A percentile compares a stretch with the other conserved stretches of the same genome.
These are phyloP conservation scores for Magallana angulata DNA, from an alignment of 1,140 invertebrate species.

Conservation along the genomic window DNA sequence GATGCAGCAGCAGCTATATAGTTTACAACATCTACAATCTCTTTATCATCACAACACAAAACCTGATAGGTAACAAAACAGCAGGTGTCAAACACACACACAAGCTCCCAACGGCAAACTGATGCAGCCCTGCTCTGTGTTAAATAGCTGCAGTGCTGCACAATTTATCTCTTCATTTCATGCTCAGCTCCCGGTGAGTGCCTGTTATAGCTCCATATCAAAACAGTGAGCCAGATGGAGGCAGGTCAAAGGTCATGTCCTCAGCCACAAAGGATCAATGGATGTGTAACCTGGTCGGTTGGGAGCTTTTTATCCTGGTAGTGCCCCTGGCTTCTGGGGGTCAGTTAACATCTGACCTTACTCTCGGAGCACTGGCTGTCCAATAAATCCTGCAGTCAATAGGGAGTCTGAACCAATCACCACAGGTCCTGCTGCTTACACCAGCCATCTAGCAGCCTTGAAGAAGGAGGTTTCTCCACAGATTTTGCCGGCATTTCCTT, in stretches of 20 bases:
- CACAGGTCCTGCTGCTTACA: not conserved
- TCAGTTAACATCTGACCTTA: constrained; percentile 5
- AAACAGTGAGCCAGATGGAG: constrained; percentile 15
- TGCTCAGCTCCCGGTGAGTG: not conserved
- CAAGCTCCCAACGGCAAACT: constrained; percentile 16
- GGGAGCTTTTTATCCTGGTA: not conserved
- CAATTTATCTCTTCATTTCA: constrained; percentile 30
- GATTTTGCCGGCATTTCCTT: not conserved
- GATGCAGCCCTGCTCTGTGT: not conserved
- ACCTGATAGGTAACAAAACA: constrained; percentile 30
- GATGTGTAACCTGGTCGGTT: not conserved
- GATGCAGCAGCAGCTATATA: constrained; percentile 11
- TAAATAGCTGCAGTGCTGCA: constrained; percentile 32
- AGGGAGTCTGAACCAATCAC: not conserved
- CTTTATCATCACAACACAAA: constrained; percentile 37
- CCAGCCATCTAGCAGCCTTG: not conserved
- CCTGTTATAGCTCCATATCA: constrained; percentile 14
- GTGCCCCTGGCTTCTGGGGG: not conserved
- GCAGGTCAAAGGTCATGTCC: constrained; percentile 24
- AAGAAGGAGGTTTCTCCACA: not conserved
- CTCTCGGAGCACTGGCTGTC: not conserved
- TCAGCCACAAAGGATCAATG: not conserved
- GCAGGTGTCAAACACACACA: constrained; percentile 34
- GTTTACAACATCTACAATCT: constrained; percentile 29
- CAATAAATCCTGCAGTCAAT: constrained; percentile 19